Evolutionary conservation across 2,797 vertebrate species (phyloP), one percentile per base, ranked within the genome.

Genomic region (Spinibarbus caldwelli): DNA sequence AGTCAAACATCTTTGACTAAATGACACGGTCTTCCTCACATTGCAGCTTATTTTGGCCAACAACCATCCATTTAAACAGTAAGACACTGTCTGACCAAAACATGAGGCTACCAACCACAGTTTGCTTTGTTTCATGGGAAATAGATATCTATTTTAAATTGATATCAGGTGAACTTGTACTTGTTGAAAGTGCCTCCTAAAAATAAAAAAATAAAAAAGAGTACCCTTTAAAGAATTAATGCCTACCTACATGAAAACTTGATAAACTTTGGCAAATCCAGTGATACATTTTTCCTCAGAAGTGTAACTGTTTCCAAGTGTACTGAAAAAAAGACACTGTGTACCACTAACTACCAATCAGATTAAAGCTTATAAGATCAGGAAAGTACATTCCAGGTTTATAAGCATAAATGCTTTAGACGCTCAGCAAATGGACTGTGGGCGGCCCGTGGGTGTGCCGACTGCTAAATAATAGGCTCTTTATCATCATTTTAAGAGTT

Each of bases 401-500:
- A 36, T 77, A 36, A 10, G 14, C 23, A 41, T 41, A 41, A 77
- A 59, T 23, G 41, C 41, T 17, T 72, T 72, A 75, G 26, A 49
- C 5, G 72, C 15, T 75, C 29, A 11, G 2, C 72, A 21, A 75
- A 75, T 31, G 45, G 29, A 12, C 17, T 49, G 71, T 57, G 21
- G 66, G 66, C 31, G 34, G 34, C 66, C 59, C 23, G 52, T 77
- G 75, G 75, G 34, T 57, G 31, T 77, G 34, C 52, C 36, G 12
- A 38, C 23, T 41, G 75, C 31, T 26, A 21, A 34, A 73, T 45
- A 52, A 73, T n/a, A 43, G 43, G 4, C 38, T 52, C 19, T 41
- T 79, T 45, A 78, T 86, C 47, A 83, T 83, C 59, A 49, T 36
- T 38, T 11, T 9, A 26, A 80, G 67, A 81, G 66, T 70, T 52